Evolutionary conservation across 1,140 invertebrate genomes (phyloP).

Genomic region (Drosophila orosa): DNA sequence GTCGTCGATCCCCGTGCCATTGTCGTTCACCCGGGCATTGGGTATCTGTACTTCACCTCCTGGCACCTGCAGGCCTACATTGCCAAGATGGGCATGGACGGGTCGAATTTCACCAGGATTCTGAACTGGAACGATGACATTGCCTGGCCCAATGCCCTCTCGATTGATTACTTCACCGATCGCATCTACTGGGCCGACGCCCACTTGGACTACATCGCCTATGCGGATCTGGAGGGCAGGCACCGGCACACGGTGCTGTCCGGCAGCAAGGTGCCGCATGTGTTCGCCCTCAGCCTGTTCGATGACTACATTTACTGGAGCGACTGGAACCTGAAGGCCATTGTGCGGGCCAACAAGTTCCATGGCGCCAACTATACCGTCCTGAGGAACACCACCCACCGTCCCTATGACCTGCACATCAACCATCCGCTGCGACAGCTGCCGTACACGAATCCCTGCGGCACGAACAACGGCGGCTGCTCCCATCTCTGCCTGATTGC

Average conservation of each 20-base stretch:
- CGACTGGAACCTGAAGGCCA: constrained; percentile 98
- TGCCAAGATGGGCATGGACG: constrained; percentile 99
- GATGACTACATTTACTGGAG: constrained; percentile 98
- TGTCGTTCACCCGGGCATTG: constrained; percentile 96
- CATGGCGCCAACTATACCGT: constrained; percentile 91
- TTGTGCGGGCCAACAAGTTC: constrained; percentile 94
- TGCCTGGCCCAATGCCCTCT: constrained; percentile 98
- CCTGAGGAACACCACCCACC: constrained; percentile 95
- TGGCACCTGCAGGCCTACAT: constrained; percentile 99
- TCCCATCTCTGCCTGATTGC: constrained; percentile 97
- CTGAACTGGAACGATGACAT: constrained; percentile 97
- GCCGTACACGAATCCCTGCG: constrained; percentile 95
- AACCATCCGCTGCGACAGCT: constrained; percentile 94
- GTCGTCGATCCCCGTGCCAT: constrained; percentile 97
- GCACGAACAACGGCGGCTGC: constrained; percentile 97
- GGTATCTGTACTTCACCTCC: constrained; percentile 97
- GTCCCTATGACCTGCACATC: constrained; percentile 96
- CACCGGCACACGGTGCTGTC: constrained; percentile 93
- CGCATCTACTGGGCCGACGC: constrained; percentile 98
- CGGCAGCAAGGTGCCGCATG: constrained; percentile 93
- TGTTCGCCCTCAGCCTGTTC: constrained; percentile 97
- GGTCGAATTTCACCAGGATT: constrained; percentile 94
- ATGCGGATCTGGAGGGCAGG: constrained; percentile 94
- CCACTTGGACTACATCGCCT: constrained; percentile 99
- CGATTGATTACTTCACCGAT: constrained; percentile 98